A percentile compares a stretch with the other conserved stretches of the same genome.
Conservation (phyloP, 2,113 vertebrate species). For the Echinops telfairi region DNA sequence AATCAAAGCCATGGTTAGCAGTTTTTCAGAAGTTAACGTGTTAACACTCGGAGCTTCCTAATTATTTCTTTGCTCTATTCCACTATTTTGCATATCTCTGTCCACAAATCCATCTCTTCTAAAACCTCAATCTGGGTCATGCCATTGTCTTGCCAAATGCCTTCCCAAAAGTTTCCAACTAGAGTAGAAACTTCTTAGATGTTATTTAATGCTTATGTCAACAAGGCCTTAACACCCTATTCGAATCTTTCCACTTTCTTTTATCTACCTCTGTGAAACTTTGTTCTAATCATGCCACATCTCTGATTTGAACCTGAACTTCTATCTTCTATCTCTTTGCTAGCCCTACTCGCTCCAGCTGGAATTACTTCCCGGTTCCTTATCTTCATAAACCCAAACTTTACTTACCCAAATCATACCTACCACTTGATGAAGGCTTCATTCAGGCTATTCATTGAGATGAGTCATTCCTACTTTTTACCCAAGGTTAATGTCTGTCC, state of each 20-base stretch:
- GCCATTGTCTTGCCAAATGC: not conserved
- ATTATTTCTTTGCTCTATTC: not conserved
- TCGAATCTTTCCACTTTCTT: not conserved
- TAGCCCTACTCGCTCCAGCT: not conserved
- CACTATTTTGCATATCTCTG: not conserved
- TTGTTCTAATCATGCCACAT: not conserved
- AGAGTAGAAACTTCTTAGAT: not conserved
- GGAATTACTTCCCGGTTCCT: not conserved
- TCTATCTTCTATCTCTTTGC: not conserved
- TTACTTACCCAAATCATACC: not conserved
- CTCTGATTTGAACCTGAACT: not conserved
- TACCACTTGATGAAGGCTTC: not conserved
- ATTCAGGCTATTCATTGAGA: not conserved
- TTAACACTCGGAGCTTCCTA: not conserved
- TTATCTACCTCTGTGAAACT: not conserved
- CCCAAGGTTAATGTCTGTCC: not conserved
- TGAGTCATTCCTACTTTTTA: not conserved
- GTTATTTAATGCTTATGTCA: not conserved
- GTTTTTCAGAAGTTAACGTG: not conserved
- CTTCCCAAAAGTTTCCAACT: not conserved
- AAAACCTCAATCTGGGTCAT: slow-evolving; percentile 12
- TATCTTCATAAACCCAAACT: not conserved
- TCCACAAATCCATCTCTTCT: not conserved
- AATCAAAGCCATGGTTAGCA: not conserved
- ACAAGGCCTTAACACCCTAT: not conserved